Evolutionary conservation across 2,797 vertebrate genomes (phyloP).

Genomic region (Myotis pilosus): DNA sequence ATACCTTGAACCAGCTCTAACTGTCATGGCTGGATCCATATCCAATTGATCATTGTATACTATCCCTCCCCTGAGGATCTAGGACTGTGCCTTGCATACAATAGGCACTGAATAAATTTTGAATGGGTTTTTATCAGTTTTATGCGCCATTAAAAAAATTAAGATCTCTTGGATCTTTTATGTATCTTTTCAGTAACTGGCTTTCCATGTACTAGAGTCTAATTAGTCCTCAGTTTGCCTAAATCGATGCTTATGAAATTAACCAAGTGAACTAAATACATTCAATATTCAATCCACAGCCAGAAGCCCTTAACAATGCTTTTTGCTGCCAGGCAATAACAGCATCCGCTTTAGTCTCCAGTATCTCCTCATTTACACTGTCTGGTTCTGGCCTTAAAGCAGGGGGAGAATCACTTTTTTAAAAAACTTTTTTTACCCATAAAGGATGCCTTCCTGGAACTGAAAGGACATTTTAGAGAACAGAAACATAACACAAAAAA

Average conservation of each 20-base stretch:
- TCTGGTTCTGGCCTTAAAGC: background rate
- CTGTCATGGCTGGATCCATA: background rate
- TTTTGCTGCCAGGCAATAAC: background rate
- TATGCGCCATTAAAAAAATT: slow-evolving; percentile 48
- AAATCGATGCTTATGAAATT: slow-evolving; percentile 20
- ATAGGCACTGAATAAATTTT: slow-evolving; percentile 24
- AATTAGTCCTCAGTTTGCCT: slow-evolving; percentile 25
- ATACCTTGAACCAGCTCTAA: background rate
- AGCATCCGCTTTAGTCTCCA: background rate
- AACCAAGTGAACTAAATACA: background rate
- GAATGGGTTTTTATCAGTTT: slow-evolving; percentile 44
- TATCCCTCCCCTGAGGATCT: background rate
- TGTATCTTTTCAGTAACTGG: slow-evolving; percentile 43
- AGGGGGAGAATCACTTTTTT: background rate
- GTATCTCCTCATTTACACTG: background rate
- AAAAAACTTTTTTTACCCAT: background rate
- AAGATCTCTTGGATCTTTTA: slow-evolving; percentile 44
- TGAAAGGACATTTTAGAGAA: slow-evolving; percentile 18
- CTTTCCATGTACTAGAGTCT: slow-evolving; percentile 27
- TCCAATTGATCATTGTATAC: background rate
- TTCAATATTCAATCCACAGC: background rate
- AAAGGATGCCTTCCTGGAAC: background rate
- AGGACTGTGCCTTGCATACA: background rate
- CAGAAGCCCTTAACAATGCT: background rate
- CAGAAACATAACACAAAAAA: background rate